phyloP scores from a whole-genome alignment of 2,888 invertebrate genomes.

The Pollenia griseotomentosa region DNA sequence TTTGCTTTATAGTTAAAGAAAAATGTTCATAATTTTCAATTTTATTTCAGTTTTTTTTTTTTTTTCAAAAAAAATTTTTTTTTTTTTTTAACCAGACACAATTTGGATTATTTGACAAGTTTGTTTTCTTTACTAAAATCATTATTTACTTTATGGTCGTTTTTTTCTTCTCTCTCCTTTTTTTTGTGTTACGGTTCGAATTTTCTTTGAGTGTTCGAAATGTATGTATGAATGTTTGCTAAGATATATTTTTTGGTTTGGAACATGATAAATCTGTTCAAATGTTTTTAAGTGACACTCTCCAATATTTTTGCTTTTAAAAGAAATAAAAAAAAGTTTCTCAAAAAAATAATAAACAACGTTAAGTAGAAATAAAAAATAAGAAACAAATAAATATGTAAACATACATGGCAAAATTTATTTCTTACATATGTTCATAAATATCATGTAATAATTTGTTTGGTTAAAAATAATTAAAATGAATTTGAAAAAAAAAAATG shows the following conservation, averaged over 20 bases:
- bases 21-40: constrained; percentile 74
- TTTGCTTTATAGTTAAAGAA: constrained; percentile 61
- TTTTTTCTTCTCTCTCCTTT: constrained; percentile 19
- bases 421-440: constrained; percentile 77
- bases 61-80: background rate
- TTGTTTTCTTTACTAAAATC: constrained; percentile 74
- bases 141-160: constrained; percentile 72
- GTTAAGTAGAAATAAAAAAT: constrained; percentile 18
- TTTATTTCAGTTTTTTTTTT: constrained; percentile 35
- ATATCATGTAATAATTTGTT: constrained; percentile 72
- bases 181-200: constrained; percentile 41
- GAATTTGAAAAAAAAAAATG: constrained; percentile 4
- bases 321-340: constrained; percentile 25
- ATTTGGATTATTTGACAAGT: constrained; percentile 76
- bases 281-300: constrained; percentile 74
- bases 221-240: constrained; percentile 32
- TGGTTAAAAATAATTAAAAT: constrained; percentile 50
- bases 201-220: constrained; percentile 44
- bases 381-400: background rate
- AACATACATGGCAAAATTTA: constrained; percentile 73
- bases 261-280: constrained; percentile 74
- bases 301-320: constrained; percentile 72
- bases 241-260: constrained; percentile 50
- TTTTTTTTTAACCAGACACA: constrained; percentile 73
- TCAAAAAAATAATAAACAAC: constrained; percentile 49